Percentiles rank a stretch among this genome's conserved stretches.
These are phyloP conservation scores for Zosterops japonicus DNA, from an alignment of 2,113 vertebrate species.

Conservation along the genomic window DNA sequence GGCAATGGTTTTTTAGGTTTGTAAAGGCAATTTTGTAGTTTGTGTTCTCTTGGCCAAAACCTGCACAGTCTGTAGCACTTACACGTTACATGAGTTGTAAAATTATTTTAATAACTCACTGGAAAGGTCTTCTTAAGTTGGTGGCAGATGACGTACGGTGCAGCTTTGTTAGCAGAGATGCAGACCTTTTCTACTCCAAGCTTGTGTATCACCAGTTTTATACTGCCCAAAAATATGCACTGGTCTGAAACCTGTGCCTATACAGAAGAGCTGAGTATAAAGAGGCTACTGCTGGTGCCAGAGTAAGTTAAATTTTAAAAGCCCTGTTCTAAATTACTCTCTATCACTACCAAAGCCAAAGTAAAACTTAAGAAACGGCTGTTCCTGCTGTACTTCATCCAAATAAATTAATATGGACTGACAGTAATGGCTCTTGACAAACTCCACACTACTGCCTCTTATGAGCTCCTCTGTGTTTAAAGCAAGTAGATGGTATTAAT, in stretches of 20 bases:
- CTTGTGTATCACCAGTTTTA: neutral
- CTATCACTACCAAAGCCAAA: rapidly evolving
- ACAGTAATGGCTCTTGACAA: neutral
- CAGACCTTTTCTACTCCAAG: neutral
- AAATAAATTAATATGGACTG: neutral
- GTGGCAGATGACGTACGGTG: neutral
- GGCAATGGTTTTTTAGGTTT: neutral
- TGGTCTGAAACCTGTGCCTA: neutral
- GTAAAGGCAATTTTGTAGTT: neutral
- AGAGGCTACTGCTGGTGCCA: neutral
- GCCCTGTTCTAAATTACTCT: neutral
- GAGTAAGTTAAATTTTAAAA: neutral
- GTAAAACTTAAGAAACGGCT: neutral
- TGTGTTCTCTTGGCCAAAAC: neutral
- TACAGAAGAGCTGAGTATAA: neutral
- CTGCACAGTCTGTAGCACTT: neutral
- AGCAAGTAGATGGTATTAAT: neutral
- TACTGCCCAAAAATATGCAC: neutral
- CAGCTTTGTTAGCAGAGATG: neutral
- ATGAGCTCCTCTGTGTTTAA: neutral
- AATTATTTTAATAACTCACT: neutral
- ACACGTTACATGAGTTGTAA: neutral
- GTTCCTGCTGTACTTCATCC: neutral
- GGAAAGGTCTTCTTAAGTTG: neutral
- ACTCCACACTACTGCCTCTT: neutral